These are phyloP conservation scores for Megaceryle alcyon DNA, from an alignment of 2,797 vertebrate species.

Conservation along the genomic window DNA sequence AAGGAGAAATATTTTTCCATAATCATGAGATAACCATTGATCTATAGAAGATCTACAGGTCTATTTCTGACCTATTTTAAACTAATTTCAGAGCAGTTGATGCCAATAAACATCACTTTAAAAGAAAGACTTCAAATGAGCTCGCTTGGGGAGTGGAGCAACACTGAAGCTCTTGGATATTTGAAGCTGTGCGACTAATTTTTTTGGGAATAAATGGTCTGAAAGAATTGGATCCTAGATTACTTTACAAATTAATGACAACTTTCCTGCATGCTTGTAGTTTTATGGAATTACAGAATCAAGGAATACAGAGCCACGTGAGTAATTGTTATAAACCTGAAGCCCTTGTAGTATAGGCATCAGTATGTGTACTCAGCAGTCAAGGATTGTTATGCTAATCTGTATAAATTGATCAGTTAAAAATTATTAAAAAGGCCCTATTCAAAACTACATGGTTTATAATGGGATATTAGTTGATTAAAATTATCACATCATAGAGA, in stretches of 20 bases:
- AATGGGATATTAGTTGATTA: background rate
- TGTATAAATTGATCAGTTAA: background rate
- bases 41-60: background rate
- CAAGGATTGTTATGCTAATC: background rate
- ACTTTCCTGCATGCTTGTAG: background rate
- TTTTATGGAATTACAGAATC: background rate
- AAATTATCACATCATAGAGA: background rate
- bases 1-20: background rate
- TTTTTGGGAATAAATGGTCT: background rate
- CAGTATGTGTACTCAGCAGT: background rate
- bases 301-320: background rate
- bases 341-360: background rate
- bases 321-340: background rate
- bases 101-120: background rate
- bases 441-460: background rate
- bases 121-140: background rate
- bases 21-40: background rate
- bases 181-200: conserved; percentile 16
- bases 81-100: background rate
- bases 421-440: background rate
- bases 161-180: background rate
- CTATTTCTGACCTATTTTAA: conserved; percentile 31
- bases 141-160: background rate
- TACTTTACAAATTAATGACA: conserved; percentile 32
- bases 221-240: conserved; percentile 14